These are phyloP conservation scores for Porites evermanni DNA, from an alignment of 92 coral and sea anemone species.

Conservation along the genomic window DNA sequence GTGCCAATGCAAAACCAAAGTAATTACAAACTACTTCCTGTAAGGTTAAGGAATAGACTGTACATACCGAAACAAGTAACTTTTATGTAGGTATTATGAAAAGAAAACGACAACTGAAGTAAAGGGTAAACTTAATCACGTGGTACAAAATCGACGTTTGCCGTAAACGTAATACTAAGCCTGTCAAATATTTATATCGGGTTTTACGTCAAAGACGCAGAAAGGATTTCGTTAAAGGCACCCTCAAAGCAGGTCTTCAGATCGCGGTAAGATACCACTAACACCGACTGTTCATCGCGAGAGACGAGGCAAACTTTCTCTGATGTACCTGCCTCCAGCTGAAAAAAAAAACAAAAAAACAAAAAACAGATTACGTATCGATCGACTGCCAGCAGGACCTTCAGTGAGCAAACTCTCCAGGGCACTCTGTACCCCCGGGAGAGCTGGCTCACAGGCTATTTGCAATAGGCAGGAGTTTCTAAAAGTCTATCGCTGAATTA, in stretches of 20 bases:
- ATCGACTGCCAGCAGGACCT: too few species aligned
- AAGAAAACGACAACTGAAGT: too few species aligned
- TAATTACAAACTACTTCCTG: neutral
- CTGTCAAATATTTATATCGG: neutral
- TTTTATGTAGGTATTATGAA: too few species aligned
- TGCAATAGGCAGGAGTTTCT: too few species aligned
- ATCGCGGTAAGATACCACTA: slow-evolving; percentile 96
- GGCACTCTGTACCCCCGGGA: too few species aligned
- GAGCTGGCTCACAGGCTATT: too few species aligned
- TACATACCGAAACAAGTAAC: slow-evolving; percentile 27
- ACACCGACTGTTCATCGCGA: slow-evolving; percentile 94
- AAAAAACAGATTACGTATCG: too few species aligned
- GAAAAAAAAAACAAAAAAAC: slow-evolving; percentile 9
- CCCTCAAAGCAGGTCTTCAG: slow-evolving; percentile 89
- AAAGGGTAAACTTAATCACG: too few species aligned
- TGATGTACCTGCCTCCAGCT: slow-evolving; percentile 97
- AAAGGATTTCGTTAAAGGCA: slow-evolving; percentile 88
- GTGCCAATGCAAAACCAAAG: neutral
- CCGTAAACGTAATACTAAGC: too few species aligned
- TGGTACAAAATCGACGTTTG: too few species aligned
- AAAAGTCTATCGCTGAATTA: too few species aligned
- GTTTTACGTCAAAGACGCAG: slow-evolving; percentile 72
- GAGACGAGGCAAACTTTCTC: slow-evolving; percentile 94
- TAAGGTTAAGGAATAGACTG: neutral
- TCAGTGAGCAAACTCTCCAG: too few species aligned